These are phyloP conservation scores for Pteropus alecto DNA, from an alignment of 2,113 vertebrate species.

Conservation along the genomic window DNA sequence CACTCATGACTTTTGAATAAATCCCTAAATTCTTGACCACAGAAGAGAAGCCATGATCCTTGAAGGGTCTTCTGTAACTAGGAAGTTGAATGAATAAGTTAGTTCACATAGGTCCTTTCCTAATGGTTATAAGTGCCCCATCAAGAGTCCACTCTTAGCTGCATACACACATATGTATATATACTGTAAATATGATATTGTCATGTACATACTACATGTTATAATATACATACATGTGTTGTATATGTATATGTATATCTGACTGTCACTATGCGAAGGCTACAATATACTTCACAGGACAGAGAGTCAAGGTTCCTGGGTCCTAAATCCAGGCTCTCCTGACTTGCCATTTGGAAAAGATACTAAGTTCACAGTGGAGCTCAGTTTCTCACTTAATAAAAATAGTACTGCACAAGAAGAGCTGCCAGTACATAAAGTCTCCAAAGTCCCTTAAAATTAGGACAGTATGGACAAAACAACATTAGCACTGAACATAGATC, in stretches of 20 bases:
- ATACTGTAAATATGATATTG: background rate
- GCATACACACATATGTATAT: too few relatives aligned
- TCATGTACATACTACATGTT: background rate
- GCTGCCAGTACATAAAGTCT: constrained; percentile 33
- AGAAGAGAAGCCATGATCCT: background rate
- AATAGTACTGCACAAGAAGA: constrained; percentile 21
- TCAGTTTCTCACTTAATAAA: constrained; percentile 37
- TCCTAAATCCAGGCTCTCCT: background rate
- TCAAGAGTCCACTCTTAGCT: background rate
- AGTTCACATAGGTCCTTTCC: background rate
- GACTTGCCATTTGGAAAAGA: constrained; percentile 26
- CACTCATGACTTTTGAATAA: background rate
- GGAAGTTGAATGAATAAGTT: background rate
- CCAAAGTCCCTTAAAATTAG: constrained; percentile 18
- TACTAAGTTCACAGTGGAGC: background rate
- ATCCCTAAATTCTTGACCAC: background rate
- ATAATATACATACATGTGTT: background rate
- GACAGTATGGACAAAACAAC: background rate
- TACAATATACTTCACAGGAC: background rate
- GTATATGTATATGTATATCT: background rate
- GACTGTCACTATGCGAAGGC: background rate
- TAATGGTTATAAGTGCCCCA: background rate
- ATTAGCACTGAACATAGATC: background rate
- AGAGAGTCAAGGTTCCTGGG: background rate
- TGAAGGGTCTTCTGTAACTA: background rate